phyloP scores from a whole-genome alignment of 2,113 vertebrate genomes.

The Mormoops blainvillei region DNA sequence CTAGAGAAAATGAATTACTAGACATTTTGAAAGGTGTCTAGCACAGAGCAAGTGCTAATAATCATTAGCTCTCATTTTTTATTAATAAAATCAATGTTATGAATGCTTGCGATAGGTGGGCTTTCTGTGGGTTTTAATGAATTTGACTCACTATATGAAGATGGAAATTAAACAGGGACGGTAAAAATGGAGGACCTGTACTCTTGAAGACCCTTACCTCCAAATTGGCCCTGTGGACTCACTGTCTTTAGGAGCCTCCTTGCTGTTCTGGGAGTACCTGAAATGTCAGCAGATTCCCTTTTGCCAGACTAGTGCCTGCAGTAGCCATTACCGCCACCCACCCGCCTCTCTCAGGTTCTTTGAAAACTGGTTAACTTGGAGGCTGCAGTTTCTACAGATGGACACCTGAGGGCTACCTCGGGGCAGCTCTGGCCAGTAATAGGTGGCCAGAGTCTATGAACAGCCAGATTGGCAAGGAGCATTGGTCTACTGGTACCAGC shows the following conservation, averaged over 20 bases:
- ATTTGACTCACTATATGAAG: slow-evolving; percentile 12
- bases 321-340: not conserved
- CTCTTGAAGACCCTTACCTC: not conserved
- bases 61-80: not conserved
- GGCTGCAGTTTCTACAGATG: not conserved
- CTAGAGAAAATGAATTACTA: not conserved
- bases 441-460: not conserved
- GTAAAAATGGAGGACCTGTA: not conserved
- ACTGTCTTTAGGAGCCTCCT: not conserved
- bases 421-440: not conserved
- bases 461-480: not conserved
- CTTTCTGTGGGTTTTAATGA: not conserved
- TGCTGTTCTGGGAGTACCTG: not conserved
- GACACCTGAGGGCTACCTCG: not conserved
- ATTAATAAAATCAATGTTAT: not conserved
- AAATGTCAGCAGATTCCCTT: not conserved
- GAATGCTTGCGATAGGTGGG: not conserved
- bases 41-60: not conserved
- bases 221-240: not conserved
- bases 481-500: not conserved
- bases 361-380: not conserved
- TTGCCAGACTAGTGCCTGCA: not conserved
- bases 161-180: not conserved
- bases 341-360: not conserved
- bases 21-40: not conserved